Evolutionary conservation across 2,113 vertebrate genomes (phyloP).

Genomic region (Nerophis ophidion): DNA sequence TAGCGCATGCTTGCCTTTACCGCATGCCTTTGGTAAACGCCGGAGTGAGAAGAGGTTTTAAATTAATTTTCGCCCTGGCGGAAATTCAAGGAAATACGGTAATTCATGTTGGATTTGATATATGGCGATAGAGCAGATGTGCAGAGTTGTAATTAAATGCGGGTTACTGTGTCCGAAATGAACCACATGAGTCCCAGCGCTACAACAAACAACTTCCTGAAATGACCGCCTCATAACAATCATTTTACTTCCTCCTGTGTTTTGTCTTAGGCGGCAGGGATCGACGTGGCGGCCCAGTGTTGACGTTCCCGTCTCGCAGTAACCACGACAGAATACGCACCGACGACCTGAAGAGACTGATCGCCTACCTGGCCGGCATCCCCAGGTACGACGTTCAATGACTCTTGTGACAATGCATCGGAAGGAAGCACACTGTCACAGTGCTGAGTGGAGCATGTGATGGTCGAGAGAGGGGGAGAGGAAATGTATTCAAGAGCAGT

Average conservation of each 20-base stretch:
- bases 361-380: constrained; percentile 92
- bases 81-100: too few species aligned
- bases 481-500: constrained; percentile 36
- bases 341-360: constrained; percentile 91
- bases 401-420: background rate
- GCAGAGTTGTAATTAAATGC: background rate
- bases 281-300: constrained; percentile 91
- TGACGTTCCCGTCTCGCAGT: constrained; percentile 97
- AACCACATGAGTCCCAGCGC: background rate
- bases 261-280: constrained; percentile 88
- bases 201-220: background rate
- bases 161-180: background rate
- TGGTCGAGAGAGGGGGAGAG: constrained; percentile 15
- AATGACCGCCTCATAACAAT: background rate
- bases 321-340: constrained; percentile 99
- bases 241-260: background rate
- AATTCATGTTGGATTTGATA: background rate
- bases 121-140: background rate
- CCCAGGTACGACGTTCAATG: constrained; percentile 77
- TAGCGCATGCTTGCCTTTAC: too few species aligned
- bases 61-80: too few species aligned
- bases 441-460: constrained; percentile 38
- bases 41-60: too few species aligned
- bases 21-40: too few species aligned
- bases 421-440: background rate